Evolutionary conservation across 1,140 invertebrate genomes (phyloP).

Genomic region (Bombus confusus): DNA sequence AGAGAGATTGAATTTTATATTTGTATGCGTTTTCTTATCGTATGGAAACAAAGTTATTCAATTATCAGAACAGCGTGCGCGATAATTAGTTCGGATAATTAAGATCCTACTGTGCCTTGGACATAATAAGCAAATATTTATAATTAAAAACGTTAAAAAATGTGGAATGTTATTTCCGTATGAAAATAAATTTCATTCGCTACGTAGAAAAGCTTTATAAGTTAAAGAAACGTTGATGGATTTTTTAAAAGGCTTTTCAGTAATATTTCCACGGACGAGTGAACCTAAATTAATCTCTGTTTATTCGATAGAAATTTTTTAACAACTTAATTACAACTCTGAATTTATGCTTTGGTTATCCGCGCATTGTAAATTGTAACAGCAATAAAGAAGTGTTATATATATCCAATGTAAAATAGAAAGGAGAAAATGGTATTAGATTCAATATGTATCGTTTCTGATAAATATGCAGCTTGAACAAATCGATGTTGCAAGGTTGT

Average conservation of each 20-base stretch:
- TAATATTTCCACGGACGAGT: neutral
- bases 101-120: no score
- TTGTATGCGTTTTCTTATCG: no score
- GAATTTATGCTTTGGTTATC: neutral
- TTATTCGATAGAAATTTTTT: no score
- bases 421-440: neutral
- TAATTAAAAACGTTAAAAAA: neutral
- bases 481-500: neutral
- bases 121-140: neutral
- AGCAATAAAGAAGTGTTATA: no score
- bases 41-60: no score
- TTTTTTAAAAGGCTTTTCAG: neutral
- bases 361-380: neutral
- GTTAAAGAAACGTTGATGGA: neutral
- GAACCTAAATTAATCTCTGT: neutral
- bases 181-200: no score
- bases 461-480: conserved; percentile 28
- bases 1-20: no score
- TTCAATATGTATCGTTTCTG: neutral
- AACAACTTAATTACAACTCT: conserved; percentile 19
- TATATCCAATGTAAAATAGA: neutral
- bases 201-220: neutral
- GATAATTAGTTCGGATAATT: no score
- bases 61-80: no score
- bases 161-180: no score